These are phyloP conservation scores for Crenichthys baileyi DNA, from an alignment of 2,797 vertebrate genomes.

Conservation along the genomic window DNA sequence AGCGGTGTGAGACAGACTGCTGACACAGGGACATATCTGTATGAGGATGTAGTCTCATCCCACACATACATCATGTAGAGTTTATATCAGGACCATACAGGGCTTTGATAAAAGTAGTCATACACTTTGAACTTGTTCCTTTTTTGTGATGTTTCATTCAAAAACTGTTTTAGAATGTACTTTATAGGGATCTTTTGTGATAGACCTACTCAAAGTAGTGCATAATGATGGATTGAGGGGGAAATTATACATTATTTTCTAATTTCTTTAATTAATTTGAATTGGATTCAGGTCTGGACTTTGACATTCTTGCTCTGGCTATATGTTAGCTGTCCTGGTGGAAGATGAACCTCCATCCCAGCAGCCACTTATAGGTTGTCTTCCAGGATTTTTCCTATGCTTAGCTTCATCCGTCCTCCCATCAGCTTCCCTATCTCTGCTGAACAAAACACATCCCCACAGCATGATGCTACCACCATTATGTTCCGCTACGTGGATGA, in stretches of 20 bases:
- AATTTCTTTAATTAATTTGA: not conserved
- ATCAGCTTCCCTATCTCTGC: not conserved
- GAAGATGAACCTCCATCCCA: not conserved
- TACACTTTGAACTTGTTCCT: not conserved
- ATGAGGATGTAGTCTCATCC: slow-evolving; percentile 51
- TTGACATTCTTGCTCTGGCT: not conserved
- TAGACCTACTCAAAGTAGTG: not conserved
- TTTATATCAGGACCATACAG: slow-evolving; percentile 35
- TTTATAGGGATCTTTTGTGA: not conserved
- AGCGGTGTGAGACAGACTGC: slow-evolving; percentile 16
- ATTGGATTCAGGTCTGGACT: not conserved
- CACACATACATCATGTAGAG: slow-evolving; percentile 19
- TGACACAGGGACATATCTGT: slow-evolving; percentile 34
- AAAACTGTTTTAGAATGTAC: not conserved
- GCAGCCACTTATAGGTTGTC: not conserved
- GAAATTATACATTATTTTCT: not conserved
- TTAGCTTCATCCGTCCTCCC: not conserved
- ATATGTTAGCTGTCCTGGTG: not conserved
- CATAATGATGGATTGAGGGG: too few species aligned
- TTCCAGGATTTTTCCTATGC: not conserved
- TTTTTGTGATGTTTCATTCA: not conserved
- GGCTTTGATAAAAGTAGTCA: not conserved
- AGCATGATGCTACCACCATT: too few species aligned
- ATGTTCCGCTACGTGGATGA: too few species aligned
- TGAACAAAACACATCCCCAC: not conserved